Conservation (phyloP, 1,140 invertebrate genomes). For the Cotesia vestalis region DNA sequence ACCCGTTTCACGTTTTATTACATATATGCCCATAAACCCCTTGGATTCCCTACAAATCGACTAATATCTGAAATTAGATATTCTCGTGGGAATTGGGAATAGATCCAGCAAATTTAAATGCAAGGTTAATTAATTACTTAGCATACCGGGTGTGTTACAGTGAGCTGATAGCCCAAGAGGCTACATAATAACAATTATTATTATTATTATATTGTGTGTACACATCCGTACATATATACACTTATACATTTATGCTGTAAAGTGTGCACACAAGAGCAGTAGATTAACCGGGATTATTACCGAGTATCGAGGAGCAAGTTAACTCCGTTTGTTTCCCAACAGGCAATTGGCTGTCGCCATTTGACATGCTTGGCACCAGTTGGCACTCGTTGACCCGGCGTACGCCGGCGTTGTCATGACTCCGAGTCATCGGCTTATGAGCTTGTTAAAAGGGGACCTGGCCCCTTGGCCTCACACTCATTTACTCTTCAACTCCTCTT, state of each 20-base stretch:
- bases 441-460: constrained; percentile 53
- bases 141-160: no score
- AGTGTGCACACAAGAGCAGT: no score
- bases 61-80: not conserved
- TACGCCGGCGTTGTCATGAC: constrained; percentile 60
- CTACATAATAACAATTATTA: no score
- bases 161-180: no score
- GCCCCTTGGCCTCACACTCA: constrained; percentile 19
- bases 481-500: constrained; percentile 14
- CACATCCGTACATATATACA: no score
- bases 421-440: constrained; percentile 63
- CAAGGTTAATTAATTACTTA: no score
- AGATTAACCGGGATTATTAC: constrained; percentile 4
- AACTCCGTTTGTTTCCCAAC: constrained; percentile 62
- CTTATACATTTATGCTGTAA: no score
- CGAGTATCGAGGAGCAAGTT: constrained; percentile 28
- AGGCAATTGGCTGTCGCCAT: constrained; percentile 57
- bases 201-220: no score
- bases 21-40: no score
- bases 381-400: constrained; percentile 59
- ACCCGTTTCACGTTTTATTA: not conserved
- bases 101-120: no score
- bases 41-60: no score
- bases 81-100: not conserved
- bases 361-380: constrained; percentile 63